Evolutionary conservation across 2,113 vertebrate species (phyloP), one percentile per base, ranked within the genome.

Genomic region (Pao palembangensis): DNA sequence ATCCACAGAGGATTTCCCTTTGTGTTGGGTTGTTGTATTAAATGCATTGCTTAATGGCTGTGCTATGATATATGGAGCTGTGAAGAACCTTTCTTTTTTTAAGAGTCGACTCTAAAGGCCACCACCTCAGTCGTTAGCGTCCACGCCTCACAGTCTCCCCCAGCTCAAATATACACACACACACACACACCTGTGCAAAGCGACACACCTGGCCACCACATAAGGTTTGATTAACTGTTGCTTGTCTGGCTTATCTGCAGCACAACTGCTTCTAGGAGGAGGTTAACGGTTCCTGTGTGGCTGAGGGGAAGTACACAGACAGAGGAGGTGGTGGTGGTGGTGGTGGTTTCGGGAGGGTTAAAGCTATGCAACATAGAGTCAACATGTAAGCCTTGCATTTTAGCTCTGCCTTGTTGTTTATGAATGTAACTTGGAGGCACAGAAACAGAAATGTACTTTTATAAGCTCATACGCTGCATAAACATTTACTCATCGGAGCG

Each of bases 341-440:
- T 17, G 34, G 43, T 50, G 14, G 23, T 46, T 43, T 56, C 31
- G 25, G 25, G 43, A 20, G 20, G 8, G 43, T 38, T 48, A 48
- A 50, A n/a, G 63, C 65, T 42, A 25, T 13, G 43, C 58, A 69
- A 51, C 49, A 41, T 52, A 71, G 64, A 72, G 63, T 43, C 44
- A 15, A 67, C 55, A 43, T 73, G 48, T 43, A 64, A 43, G 53
- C 51, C 13, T 51, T 54, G n/a, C 69, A 64, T 67, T 51, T 58
- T 55, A 75, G 71, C 69, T 61, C 51, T 82, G 81, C 82, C 83
- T 89, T 84, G 67, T 79, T 84, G 67, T 63, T 80, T 63, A 62
- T 74, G 81, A 88, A 88, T 88, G 83, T 85, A 84, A 74, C 50
- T 73, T 75, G 75, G 65, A 70, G 60, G 61, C 63, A 55, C 75